These are phyloP conservation scores for Symphodus melops DNA, from an alignment of 2,113 vertebrate species.

Conservation along the genomic window DNA sequence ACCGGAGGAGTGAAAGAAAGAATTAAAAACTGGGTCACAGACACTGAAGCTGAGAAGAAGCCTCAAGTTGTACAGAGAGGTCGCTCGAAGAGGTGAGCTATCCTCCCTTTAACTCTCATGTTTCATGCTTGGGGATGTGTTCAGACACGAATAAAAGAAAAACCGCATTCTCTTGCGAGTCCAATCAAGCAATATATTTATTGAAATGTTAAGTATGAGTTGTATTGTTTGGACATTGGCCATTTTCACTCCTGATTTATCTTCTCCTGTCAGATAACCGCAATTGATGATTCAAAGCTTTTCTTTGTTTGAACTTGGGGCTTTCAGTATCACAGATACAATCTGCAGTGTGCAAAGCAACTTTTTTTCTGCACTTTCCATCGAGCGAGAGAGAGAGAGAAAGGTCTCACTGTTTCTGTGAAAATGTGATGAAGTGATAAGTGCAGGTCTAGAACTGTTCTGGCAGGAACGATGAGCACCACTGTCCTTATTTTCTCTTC, in stretches of 20 bases:
- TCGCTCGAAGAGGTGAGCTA: constrained; percentile 62
- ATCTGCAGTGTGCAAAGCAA: not conserved
- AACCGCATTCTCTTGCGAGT: constrained; percentile 20
- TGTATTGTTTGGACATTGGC: not conserved
- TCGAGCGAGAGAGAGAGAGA: not conserved
- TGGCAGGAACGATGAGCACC: constrained; percentile 18
- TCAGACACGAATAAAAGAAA: constrained; percentile 19
- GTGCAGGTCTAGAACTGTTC: constrained; percentile 27
- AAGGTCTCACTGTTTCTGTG: not conserved
- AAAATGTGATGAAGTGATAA: not conserved
- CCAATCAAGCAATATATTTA: not conserved
- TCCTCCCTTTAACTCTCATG: not conserved
- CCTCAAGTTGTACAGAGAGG: constrained; percentile 17
- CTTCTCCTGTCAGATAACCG: not conserved
- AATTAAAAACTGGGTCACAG: constrained; percentile 72
- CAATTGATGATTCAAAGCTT: not conserved
- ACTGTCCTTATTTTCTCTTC: not conserved
- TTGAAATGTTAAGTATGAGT: not conserved
- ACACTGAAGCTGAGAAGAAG: constrained; percentile 36
- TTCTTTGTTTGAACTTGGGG: not conserved
- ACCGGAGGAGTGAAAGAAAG: constrained; percentile 71
- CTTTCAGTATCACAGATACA: not conserved
- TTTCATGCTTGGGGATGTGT: constrained; percentile 28
- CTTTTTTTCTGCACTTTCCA: constrained; percentile 10
- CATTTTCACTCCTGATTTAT: not conserved